Base-by-base conservation (phyloP, 35 echinoderm and acorn worm species). In the Lytechinus variegatus region DNA sequence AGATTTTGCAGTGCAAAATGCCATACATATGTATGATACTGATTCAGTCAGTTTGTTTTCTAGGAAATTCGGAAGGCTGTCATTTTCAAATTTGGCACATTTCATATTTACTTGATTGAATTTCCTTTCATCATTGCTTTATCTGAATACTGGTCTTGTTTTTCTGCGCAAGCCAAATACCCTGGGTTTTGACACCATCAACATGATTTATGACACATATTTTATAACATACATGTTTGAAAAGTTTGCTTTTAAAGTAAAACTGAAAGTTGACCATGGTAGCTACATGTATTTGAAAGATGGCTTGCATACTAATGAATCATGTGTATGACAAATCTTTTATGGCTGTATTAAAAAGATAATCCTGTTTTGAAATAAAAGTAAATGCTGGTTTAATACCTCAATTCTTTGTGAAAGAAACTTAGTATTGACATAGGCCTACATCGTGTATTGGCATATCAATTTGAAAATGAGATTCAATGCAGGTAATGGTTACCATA, bases 31-130 rank as follows among this genome's bases (percentile, higher is more conserved):
- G 21, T 79, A 4, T 24, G 4, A 79, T 6, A 44, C 66, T 79
- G n/a, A 79, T 79, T 79, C 66, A 79, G 24, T 79, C 66, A 79
- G n/a, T 79, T 79, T 79, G 66, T 24, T 79, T 79, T 79, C 66
- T 24, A 79, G 66, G 66, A 79, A 79, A 79, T 79, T 79, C 21
- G 14, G 16, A 24, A 24, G 66, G 16, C 14, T n/a, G 66, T 79
- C 19, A 16, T 79, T 19, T 79, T 24, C 19, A 24, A 79, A 19
- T 3, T 79, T 79, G 66, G 66, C 66, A 27, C 16, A 79, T 24
- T n/a, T 7, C 19, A 6, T 79, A 19, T 79, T 79, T 79, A 5
- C 8, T 24, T 79, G 16, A 79, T 79, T 79, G 66, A 79, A 79
- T 24, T 79, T 79, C 66, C 66, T 79, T 24, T 24, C 19, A 79